Base-by-base conservation (phyloP, 1,140 invertebrate species). In the Pogonus chalceus region DNA sequence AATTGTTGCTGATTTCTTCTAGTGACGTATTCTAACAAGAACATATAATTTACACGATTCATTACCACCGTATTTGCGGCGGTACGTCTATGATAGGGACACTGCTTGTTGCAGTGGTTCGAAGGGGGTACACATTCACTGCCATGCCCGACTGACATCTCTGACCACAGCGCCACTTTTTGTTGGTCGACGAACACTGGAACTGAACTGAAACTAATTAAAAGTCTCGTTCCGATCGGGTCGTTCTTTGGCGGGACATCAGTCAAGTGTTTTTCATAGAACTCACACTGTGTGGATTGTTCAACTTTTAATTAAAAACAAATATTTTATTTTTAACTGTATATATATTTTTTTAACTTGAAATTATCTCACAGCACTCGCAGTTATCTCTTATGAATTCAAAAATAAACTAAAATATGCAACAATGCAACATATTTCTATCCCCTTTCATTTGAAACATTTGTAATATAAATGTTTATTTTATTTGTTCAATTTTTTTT, bases 181-280 rank as follows among this genome's bases (percentile, higher is more conserved):
- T 62, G 57, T 57, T 48, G 55, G 35, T 48, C 53, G 31, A 55
- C 57, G 61, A 62, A 62, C 54, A 59, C 61, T 59, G 59, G 56
- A 62, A 61, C 59, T 62, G 61, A 62, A 59, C 59, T 61, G 61
- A 62, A 62, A 62, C 61, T 62, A 62, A 62, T 62, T 62, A 62
- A 62, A 62, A 62, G 61, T 62, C 61, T 56, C 55, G 58, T 60
- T 58, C 52, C 51, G 51, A 55, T 55, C 59, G 59, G 51, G 53
- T 55, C 54, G 37, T 43, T 54, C 50, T 54, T 52, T 61, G 59
- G 56, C 61, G 57, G 53, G 52, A 56, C 60, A 61, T 61, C 60
- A 61, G 55, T 59, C 53, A 57, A 55, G 39, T 56, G 20, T 50
- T 9, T 9, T 12, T 18, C 37, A 43, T 7, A 12, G 37, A 9